Conservation (phyloP, 2,113 vertebrate species). For the Manacus vitellinus region DNA sequence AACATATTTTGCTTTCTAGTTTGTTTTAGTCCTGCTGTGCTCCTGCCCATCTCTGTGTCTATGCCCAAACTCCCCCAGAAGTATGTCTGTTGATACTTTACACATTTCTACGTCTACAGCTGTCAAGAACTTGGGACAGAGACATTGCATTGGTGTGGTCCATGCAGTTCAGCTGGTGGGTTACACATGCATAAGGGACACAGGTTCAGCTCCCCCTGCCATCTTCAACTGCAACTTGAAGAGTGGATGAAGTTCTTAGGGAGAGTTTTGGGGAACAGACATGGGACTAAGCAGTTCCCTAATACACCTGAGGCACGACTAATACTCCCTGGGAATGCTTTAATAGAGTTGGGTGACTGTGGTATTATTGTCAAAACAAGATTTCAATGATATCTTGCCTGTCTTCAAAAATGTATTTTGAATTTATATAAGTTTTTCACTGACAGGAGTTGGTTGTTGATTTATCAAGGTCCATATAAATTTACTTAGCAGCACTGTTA, state of each 20-base stretch:
- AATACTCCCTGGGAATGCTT: not conserved
- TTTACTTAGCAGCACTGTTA: not conserved
- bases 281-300: not conserved
- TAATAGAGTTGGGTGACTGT: not conserved
- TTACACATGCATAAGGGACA: not conserved
- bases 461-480: not conserved
- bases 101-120: not conserved
- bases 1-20: not conserved
- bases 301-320: not conserved
- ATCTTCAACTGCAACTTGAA: not conserved
- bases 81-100: not conserved
- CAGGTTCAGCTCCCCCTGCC: not conserved
- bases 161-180: not conserved
- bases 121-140: not conserved
- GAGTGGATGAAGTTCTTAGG: not conserved
- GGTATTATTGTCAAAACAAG: not conserved
- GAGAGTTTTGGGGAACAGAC: not conserved
- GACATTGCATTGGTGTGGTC: not conserved
- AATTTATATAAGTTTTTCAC: not conserved
- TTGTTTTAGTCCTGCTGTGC: not conserved
- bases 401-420: not conserved
- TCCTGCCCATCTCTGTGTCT: not conserved
- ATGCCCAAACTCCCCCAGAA: not conserved
- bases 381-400: not conserved
- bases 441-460: not conserved